Conservation (phyloP, 2,888 invertebrate species). For the Tortrix viridana region DNA sequence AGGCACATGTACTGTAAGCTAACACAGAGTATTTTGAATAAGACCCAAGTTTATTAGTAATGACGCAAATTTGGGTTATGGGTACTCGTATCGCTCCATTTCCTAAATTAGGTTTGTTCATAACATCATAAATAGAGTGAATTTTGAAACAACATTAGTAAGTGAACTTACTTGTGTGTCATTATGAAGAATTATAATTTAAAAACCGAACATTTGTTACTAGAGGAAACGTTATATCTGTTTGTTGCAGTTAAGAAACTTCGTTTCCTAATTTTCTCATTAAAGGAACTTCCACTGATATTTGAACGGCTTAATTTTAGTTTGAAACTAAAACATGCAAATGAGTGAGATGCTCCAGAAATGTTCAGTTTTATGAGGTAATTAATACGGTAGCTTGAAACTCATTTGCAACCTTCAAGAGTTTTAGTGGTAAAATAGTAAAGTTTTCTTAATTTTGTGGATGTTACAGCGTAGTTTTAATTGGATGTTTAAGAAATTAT, state of each 20-base stretch:
- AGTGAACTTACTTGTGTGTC: not conserved
- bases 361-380: slow-evolving; percentile 33
- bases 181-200: not conserved
- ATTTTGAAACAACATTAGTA: no score
- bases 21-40: no score
- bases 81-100: no score
- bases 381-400: slow-evolving; percentile 34
- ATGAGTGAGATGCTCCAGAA: slow-evolving; percentile 32
- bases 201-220: not conserved
- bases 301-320: slow-evolving; percentile 27
- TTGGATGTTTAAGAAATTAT: no score
- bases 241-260: slow-evolving; percentile 2
- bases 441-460: slow-evolving; percentile 6
- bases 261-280: slow-evolving; percentile 23
- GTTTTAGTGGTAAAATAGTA: slow-evolving; percentile 18
- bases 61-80: no score
- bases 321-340: slow-evolving; percentile 37
- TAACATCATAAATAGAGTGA: no score
- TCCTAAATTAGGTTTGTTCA: no score
- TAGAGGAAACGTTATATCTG: not conserved
- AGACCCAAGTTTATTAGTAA: no score
- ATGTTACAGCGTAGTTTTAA: not conserved
- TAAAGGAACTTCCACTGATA: slow-evolving; percentile 29
- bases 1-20: not conserved
- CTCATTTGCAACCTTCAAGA: slow-evolving; percentile 20